phyloP scores from a whole-genome alignment of 2,113 vertebrate genomes.

The Nothoprocta pentlandii region DNA sequence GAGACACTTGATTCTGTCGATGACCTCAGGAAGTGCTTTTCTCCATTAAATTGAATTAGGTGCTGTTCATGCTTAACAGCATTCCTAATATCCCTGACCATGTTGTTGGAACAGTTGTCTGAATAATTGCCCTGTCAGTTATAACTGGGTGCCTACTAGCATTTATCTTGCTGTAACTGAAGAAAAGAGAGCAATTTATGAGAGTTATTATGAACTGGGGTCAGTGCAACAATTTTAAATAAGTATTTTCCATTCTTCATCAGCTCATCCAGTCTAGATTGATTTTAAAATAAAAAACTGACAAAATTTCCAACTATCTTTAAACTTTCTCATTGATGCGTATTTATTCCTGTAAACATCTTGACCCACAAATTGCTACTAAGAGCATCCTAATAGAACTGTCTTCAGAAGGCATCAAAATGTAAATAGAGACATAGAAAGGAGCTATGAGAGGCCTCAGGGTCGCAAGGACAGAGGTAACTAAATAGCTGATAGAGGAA shows the following conservation, averaged over 20 bases:
- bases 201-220: background rate
- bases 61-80: background rate
- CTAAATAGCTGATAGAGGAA: background rate
- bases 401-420: background rate
- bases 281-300: background rate
- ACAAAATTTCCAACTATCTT: background rate
- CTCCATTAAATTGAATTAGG: background rate
- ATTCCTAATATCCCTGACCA: background rate
- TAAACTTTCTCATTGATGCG: background rate
- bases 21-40: background rate
- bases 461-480: background rate
- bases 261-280: background rate
- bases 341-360: background rate
- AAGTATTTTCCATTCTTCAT: background rate
- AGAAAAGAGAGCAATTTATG: background rate
- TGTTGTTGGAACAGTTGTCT: background rate
- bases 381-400: background rate
- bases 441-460: background rate
- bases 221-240: background rate
- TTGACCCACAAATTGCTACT: background rate
- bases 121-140: background rate
- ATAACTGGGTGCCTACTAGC: background rate
- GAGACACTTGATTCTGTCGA: background rate
- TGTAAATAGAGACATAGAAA: background rate
- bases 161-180: background rate